Percentiles rank a stretch among this genome's conserved stretches.
phyloP scores from a whole-genome alignment of 2,888 invertebrate genomes.

The Cheilosia urbana region DNA sequence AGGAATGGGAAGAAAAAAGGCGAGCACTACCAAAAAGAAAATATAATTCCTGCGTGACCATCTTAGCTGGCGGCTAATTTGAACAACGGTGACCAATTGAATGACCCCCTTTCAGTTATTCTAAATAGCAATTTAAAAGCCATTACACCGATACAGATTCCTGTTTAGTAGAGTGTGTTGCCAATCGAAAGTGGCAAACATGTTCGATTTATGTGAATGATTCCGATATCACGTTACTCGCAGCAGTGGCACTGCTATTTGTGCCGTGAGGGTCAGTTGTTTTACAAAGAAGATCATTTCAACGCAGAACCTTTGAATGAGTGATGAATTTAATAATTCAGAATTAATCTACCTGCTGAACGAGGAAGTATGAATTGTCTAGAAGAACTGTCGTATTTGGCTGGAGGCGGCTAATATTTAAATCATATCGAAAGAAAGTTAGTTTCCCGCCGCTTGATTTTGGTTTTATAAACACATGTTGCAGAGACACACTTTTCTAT shows the following conservation, averaged over 20 bases:
- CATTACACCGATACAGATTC: constrained; percentile 36
- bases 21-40: constrained; percentile 2
- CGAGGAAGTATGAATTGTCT: constrained; percentile 5
- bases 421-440: constrained; percentile 25
- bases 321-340: neutral
- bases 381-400: constrained; percentile 4
- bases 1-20: neutral
- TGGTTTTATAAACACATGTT: constrained; percentile 7
- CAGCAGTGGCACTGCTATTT: neutral
- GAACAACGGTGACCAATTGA: constrained; percentile 29
- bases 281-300: constrained; percentile 6
- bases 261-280: neutral
- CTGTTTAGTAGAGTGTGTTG: constrained; percentile 1
- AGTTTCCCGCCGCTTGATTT: constrained; percentile 5
- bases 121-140: constrained; percentile 57
- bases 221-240: constrained; percentile 12
- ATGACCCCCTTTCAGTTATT: constrained; percentile 49
- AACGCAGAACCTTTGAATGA: constrained; percentile 8
- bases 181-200: constrained; percentile 49
- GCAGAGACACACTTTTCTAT: neutral
- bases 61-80: constrained; percentile 30
- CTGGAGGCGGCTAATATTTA: neutral
- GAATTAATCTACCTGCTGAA: neutral
- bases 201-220: constrained; percentile 22
- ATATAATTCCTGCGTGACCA: constrained; percentile 11